Evolutionary conservation across 2,888 invertebrate genomes (phyloP).

Genomic region (Hydrotaea cyrtoneurina): DNA sequence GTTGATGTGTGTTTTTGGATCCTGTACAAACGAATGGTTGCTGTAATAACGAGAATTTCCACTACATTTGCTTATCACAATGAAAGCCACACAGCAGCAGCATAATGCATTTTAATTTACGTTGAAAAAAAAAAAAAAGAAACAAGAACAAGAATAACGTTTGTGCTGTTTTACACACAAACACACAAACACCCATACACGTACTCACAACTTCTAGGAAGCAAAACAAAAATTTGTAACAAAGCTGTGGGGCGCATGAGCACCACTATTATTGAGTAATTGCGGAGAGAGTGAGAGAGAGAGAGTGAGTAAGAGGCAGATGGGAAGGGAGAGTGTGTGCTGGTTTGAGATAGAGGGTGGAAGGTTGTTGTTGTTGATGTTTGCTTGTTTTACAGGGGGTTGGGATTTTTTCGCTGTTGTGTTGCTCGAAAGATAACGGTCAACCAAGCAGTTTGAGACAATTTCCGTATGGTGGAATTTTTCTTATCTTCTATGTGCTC

Average conservation of each 20-base stretch:
- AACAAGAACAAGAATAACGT: too few relatives aligned
- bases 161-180: background rate
- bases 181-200: too few relatives aligned
- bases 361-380: background rate
- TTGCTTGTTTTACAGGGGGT: background rate
- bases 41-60: slow-evolving; percentile 60
- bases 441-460: slow-evolving; percentile 30
- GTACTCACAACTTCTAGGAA: too few relatives aligned
- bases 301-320: slow-evolving; percentile 1
- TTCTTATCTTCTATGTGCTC: background rate
- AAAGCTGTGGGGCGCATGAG: slow-evolving; percentile 54
- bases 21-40: background rate
- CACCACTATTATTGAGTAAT: slow-evolving; percentile 36
- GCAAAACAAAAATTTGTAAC: slow-evolving; percentile 13
- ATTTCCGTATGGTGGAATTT: slow-evolving; percentile 56
- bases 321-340: background rate
- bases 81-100: slow-evolving; percentile 13
- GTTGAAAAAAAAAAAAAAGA: slow-evolving; percentile 15
- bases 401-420: background rate
- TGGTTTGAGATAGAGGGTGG: background rate
- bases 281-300: slow-evolving; percentile 23
- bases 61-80: slow-evolving; percentile 75
- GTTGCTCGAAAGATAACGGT: slow-evolving; percentile 17
- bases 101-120: slow-evolving; percentile 37
- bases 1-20: too few relatives aligned